Percentiles rank a stretch among this genome's conserved stretches.
phyloP scores from a whole-genome alignment of 1,140 invertebrate species.

The Pemphigus obesinymphae region DNA sequence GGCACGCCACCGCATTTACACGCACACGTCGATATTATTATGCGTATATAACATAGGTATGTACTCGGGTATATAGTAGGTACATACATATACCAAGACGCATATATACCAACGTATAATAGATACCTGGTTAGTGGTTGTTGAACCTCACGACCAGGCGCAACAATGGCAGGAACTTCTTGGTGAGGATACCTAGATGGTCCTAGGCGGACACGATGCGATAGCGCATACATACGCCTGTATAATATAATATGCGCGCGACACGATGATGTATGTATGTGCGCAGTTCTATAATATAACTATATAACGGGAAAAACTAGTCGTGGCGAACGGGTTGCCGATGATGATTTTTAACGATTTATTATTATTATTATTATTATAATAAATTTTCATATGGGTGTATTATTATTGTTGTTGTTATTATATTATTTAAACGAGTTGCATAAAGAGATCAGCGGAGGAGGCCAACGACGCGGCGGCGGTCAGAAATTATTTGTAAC shows the following conservation, averaged over 20 bases:
- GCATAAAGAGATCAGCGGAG: not conserved
- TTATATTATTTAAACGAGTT: constrained; percentile 19
- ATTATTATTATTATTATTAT: not conserved
- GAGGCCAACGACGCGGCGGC: too few species aligned
- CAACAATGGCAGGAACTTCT: constrained; percentile 22
- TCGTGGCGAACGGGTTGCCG: not conserved
- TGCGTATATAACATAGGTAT: not conserved
- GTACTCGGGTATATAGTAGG: not conserved
- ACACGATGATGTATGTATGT: not conserved
- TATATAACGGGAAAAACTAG: constrained; percentile 20
- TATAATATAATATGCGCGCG: not conserved
- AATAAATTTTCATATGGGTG: not conserved
- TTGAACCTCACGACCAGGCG: constrained; percentile 32
- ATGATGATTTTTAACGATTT: not conserved
- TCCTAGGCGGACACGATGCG: not conserved
- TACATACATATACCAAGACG: not conserved
- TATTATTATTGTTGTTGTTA: not conserved
- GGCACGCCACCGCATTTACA: not conserved
- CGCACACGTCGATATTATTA: not conserved
- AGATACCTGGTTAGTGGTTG: constrained; percentile 20
- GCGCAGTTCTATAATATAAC: not conserved
- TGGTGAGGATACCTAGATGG: not conserved
- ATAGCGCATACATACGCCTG: not conserved
- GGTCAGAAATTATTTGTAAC: not conserved
- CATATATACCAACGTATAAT: not conserved